A percentile compares a stretch with the other conserved stretches of the same genome.
Conservation (phyloP, 2,888 invertebrate species). For the Dicyrtomina minuta region DNA sequence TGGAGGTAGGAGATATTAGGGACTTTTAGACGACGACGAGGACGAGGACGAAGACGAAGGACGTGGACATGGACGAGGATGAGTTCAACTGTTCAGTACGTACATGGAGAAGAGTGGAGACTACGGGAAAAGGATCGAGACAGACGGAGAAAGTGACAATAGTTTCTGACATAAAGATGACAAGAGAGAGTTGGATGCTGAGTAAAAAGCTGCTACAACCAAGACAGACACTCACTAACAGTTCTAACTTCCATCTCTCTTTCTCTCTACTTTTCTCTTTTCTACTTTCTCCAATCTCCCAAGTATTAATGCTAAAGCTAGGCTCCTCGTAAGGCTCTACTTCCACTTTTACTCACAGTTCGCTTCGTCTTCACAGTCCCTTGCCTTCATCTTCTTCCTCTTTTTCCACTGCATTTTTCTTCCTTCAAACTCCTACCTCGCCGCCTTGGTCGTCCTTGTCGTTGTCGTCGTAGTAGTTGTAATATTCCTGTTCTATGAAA, state of each 20-base stretch:
- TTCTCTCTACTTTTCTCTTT: not conserved
- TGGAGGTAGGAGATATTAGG: no score
- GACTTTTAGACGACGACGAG: no score
- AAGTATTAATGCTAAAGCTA: no score
- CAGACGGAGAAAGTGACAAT: constrained; percentile 23
- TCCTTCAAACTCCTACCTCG: no score
- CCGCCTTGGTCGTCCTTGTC: no score
- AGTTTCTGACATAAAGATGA: constrained; percentile 27
- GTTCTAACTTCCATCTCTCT: not conserved
- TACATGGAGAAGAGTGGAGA: not conserved
- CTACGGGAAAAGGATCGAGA: not conserved
- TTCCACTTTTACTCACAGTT: not conserved
- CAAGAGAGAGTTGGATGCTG: constrained; percentile 13
- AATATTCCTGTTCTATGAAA: no score
- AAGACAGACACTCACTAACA: no score
- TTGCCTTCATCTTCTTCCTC: not conserved
- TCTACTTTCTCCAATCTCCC: not conserved
- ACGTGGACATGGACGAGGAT: no score
- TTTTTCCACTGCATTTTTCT: not conserved
- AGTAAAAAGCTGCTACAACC: constrained; percentile 12
- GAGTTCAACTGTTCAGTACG: no score
- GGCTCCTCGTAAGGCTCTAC: not conserved
- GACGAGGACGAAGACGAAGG: no score
- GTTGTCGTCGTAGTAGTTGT: no score
- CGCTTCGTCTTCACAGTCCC: not conserved